A percentile compares a stretch with the other conserved stretches of the same genome.
phyloP scores from a whole-genome alignment of 2,888 invertebrate genomes.

The Heliconius ismenius region DNA sequence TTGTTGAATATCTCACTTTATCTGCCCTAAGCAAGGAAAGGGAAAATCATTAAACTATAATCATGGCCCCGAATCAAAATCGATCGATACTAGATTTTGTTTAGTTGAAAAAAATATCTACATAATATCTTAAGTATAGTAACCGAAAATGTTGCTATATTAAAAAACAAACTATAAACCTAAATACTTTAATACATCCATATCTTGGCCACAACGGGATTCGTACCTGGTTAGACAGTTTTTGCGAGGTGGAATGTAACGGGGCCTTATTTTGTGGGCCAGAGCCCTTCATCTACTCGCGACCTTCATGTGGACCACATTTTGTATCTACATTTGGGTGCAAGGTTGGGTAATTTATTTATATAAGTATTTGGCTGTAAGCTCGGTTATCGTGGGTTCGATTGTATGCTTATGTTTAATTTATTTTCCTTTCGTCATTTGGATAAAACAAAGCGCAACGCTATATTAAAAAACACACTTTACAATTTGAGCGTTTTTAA shows the following conservation, averaged over 20 bases:
- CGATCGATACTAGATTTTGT: no score
- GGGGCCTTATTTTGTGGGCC: slow-evolving; percentile 45
- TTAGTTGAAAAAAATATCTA: neutral
- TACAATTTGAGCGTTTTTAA: no score
- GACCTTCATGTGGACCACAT: slow-evolving; percentile 39
- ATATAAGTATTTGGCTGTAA: neutral
- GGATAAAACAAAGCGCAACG: neutral
- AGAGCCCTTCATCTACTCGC: slow-evolving; percentile 31
- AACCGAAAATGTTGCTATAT: neutral
- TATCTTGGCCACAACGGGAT: slow-evolving; percentile 31
- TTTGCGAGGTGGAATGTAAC: slow-evolving; percentile 47
- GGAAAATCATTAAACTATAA: no score
- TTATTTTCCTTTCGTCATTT: neutral
- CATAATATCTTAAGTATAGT: neutral
- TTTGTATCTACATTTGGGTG: slow-evolving; percentile 14
- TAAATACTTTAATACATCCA: slow-evolving; percentile 2
- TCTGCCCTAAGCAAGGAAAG: no score
- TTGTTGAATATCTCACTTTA: no score
- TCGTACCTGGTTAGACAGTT: slow-evolving; percentile 39
- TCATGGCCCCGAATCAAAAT: no score
- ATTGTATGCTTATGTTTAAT: neutral
- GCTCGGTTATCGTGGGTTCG: neutral
- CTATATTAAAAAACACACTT: neutral
- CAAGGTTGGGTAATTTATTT: neutral
- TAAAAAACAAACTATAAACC: neutral